These are phyloP conservation scores for Poeciliopsis retropinna DNA, from an alignment of 2,113 vertebrate genomes.

Conservation along the genomic window DNA sequence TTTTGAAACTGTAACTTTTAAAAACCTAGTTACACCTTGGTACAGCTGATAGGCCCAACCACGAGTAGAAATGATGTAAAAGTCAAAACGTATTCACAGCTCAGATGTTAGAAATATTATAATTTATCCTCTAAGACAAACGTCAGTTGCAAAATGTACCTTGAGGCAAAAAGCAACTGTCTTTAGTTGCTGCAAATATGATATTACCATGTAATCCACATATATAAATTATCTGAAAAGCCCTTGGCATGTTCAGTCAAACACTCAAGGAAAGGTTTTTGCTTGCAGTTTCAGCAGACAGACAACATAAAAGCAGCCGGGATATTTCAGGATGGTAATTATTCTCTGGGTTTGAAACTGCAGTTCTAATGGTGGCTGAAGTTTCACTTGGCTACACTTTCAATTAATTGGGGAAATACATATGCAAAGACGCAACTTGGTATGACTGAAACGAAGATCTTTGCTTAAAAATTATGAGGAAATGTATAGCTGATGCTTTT, in stretches of 20 bases:
- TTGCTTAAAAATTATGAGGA: conserved; percentile 18
- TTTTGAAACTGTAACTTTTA: no score
- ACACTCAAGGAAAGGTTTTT: conserved; percentile 12
- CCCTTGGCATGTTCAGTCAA: conserved; percentile 1
- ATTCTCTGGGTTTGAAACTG: conserved; percentile 34
- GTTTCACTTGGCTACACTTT: conserved; percentile 43
- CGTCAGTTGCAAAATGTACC: no score
- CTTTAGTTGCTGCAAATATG: conserved; percentile 5
- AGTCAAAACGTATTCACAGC: no score
- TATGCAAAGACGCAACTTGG: conserved; percentile 19
- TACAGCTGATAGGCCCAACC: no score
- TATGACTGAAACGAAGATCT: conserved; percentile 32
- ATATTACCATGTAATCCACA: not conserved
- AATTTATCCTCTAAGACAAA: no score
- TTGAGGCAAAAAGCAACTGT: no score
- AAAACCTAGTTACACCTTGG: no score
- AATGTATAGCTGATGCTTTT: conserved; percentile 38
- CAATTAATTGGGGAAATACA: conserved; percentile 54
- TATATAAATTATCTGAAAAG: not conserved
- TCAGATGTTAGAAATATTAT: no score
- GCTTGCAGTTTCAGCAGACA: conserved; percentile 18
- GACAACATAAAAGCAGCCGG: conserved; percentile 15
- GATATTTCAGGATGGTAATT: conserved; percentile 59
- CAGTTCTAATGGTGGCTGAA: conserved; percentile 8
- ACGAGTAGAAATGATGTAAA: no score